A percentile compares a stretch with the other conserved stretches of the same genome.
Conservation (phyloP, 2,113 vertebrate genomes). For the Dendropsophus ebraccatus region DNA sequence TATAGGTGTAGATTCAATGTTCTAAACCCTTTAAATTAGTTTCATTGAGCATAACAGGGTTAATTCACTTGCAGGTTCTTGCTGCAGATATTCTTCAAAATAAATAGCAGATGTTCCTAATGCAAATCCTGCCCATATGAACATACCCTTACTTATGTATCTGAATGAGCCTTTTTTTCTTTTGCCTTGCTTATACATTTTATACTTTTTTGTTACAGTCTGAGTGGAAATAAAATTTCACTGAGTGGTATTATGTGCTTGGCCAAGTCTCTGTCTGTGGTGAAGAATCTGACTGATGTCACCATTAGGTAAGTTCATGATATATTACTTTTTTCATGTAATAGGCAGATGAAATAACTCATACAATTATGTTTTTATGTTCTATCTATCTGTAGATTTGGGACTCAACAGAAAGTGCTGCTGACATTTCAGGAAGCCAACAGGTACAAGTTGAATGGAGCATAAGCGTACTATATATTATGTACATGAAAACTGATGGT, state of each 20-base stretch:
- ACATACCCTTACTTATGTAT: background rate
- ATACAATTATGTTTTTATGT: no score
- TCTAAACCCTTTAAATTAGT: no score
- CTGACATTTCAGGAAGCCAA: conserved; percentile 61
- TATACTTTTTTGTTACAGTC: conserved; percentile 68
- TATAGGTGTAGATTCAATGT: no score
- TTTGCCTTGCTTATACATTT: background rate
- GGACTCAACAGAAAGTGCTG: conserved; percentile 60
- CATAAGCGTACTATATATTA: no score
- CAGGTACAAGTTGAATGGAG: conserved; percentile 30
- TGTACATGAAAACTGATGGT: no score
- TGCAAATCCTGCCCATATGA: no score
- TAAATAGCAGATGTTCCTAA: no score
- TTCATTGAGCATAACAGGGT: no score
- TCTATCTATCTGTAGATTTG: conserved; percentile 69
- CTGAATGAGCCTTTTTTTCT: background rate
- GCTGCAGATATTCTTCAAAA: no score
- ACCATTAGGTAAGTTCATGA: conserved; percentile 74
- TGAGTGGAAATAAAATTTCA: conserved; percentile 75
- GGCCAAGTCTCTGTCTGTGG: conserved; percentile 67
- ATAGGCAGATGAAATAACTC: no score
- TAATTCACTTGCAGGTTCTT: no score
- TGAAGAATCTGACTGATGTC: conserved; percentile 67
- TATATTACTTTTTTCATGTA: background rate
- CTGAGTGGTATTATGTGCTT: conserved; percentile 71